Evolutionary conservation across 1,140 invertebrate species (phyloP).

Genomic region (Drosophila grimshawi): DNA sequence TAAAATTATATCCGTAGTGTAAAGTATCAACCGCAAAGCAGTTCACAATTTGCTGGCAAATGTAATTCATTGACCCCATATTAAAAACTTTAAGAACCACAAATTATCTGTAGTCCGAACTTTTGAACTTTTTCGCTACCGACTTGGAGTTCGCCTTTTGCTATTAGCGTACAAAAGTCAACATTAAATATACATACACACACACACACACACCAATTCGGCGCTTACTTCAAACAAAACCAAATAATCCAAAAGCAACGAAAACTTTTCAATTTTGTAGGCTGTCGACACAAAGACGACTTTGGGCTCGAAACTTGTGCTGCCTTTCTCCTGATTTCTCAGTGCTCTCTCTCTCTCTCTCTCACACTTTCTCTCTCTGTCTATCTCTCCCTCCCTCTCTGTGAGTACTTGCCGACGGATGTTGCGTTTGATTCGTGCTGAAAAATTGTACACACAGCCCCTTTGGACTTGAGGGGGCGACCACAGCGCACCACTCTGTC

Average conservation of each 20-base stretch:
- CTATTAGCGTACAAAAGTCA: conserved; percentile 80
- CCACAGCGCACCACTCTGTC: not conserved
- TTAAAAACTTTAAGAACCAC: conserved; percentile 76
- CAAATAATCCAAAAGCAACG: conserved; percentile 49
- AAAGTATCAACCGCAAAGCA: conserved; percentile 21
- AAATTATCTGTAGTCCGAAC: conserved; percentile 74
- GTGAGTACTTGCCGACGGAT: conserved; percentile 28
- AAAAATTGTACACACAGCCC: conserved; percentile 69
- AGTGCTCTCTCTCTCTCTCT: no score
- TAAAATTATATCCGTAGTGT: not conserved
- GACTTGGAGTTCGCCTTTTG: conserved; percentile 52
- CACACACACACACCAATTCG: conserved; percentile 35
- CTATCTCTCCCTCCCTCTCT: not conserved
- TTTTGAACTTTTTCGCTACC: conserved; percentile 64
- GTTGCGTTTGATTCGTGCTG: conserved; percentile 63
- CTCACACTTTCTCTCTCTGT: no score
- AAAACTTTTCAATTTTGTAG: conserved; percentile 80
- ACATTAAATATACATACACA: conserved; percentile 54
- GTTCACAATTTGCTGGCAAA: conserved; percentile 53
- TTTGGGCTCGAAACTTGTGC: not conserved
- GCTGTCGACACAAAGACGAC: not conserved
- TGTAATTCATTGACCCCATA: conserved; percentile 81
- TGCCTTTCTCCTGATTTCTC: no score
- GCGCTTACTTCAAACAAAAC: conserved; percentile 56
- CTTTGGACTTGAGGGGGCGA: conserved; percentile 58